Evolutionary conservation across 2,113 vertebrate genomes (phyloP).

Genomic region (Pongo pygmaeus): DNA sequence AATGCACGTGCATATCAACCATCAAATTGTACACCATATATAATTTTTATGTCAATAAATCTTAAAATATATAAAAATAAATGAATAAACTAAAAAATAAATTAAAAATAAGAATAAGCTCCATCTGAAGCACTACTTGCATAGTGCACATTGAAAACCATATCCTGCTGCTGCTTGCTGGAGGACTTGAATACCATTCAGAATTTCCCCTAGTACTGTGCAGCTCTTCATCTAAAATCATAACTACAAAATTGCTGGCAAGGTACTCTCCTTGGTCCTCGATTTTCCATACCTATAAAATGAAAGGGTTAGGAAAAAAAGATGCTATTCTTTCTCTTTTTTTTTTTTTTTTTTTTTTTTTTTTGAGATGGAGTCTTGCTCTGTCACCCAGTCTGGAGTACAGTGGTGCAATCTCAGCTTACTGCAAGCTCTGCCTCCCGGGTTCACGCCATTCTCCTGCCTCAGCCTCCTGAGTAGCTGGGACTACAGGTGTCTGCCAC

Average conservation of each 20-base stretch:
- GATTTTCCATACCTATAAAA: background rate
- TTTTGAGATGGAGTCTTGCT: too few species aligned
- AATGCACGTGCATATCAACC: background rate
- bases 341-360: background rate
- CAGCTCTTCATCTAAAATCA: constrained; percentile 1
- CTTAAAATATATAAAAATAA: background rate
- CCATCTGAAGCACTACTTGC: constrained; percentile 20
- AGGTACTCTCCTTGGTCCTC: background rate
- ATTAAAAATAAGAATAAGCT: background rate
- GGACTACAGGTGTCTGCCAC: too few species aligned
- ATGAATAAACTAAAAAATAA: background rate
- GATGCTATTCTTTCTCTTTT: background rate
- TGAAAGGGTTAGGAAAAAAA: background rate
- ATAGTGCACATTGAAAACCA: constrained; percentile 1
- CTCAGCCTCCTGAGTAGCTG: too few species aligned
- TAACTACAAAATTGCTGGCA: background rate
- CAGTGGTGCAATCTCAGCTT: too few species aligned
- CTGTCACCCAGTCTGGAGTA: too few species aligned
- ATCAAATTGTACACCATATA: background rate
- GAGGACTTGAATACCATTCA: background rate
- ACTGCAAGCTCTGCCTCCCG: too few species aligned
- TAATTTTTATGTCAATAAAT: background rate
- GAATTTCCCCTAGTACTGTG: background rate
- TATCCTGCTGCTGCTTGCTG: background rate
- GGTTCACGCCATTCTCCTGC: too few species aligned